Evolutionary conservation across 2,113 vertebrate species (phyloP), one percentile per base, ranked within the genome.

Genomic region (Grus americana): DNA sequence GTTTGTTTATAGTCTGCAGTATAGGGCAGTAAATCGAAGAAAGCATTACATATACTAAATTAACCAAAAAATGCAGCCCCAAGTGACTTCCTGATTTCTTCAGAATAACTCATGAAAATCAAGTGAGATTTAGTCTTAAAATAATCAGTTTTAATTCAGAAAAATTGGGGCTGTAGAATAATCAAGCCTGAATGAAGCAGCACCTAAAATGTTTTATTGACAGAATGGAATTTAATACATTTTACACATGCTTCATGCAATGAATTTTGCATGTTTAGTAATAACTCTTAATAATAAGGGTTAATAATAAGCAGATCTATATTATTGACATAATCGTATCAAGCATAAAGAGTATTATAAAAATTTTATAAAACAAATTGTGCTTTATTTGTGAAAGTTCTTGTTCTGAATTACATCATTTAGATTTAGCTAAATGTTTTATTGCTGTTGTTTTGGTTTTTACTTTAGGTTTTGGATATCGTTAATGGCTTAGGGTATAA

Each of bases 241-340:
- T 98, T 98, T 98, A 93, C 97, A 93, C 86, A 96, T 82, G 98
- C 98, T 98, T 97, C 98, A 98, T 98, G 98, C 98, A 98, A 98
- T 98, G 97, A 92, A 98, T 95, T 98, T 98, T 98, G 98, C 98
- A 98, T 98, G 98, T 98, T 98, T 98, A 96, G 92, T 97, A 97
- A 97, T 94, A 96, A 98, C 98, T 96, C 97, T 98, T 98, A 98
- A 97, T 97, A 92, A 97, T 97, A 97, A 97, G 96, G 85, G 97
- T 93, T 96, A 92, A 90, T 88, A 96, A 95, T 93, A 97, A 96
- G 93, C 95, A 93, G 98, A 96, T 96, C 98, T 97, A 72, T 98
- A 94, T 96, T 97, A 97, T 72, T 95, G 96, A 97, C 94, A 94
- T 97, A 97, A 97, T 90, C 86, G 0, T 97, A 98, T 97, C 95